A percentile compares a stretch with the other conserved stretches of the same genome.
Conservation (phyloP, 2,888 invertebrate genomes). For the Thysanoteuthis rhombus region DNA sequence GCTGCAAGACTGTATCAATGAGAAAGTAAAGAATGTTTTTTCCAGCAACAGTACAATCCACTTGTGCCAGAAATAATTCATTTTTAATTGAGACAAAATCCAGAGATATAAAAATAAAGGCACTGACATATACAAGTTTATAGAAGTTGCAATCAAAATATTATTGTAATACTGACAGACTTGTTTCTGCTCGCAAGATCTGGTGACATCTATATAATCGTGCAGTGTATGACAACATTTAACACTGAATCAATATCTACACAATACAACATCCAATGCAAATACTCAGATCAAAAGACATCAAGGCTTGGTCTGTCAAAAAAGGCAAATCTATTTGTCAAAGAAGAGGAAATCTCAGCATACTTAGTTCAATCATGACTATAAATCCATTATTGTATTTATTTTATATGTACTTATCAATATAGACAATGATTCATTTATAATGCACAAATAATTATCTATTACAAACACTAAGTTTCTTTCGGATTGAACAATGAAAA, state of each 20-base stretch:
- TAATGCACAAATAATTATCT: too few species aligned
- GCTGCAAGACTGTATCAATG: background rate
- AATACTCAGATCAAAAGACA: slow-evolving; percentile 12
- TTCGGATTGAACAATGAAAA: background rate
- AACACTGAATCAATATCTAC: background rate
- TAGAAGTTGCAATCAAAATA: background rate
- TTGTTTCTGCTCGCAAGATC: background rate
- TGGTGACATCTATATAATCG: background rate
- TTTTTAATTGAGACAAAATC: background rate
- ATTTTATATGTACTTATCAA: background rate
- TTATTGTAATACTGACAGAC: background rate
- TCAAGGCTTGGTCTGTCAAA: background rate
- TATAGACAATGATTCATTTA: too few species aligned
- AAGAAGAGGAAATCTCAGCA: background rate
- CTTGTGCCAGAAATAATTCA: background rate
- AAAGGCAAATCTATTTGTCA: background rate
- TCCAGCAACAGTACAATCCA: background rate
- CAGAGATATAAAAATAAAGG: background rate
- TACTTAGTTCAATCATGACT: background rate
- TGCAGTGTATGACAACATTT: background rate
- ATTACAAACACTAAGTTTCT: background rate
- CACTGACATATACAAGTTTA: background rate
- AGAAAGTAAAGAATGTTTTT: background rate
- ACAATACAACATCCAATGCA: background rate
- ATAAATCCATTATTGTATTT: background rate